These are phyloP conservation scores for Acrocephalus arundinaceus DNA, from an alignment of 2,113 vertebrate genomes.

Conservation along the genomic window DNA sequence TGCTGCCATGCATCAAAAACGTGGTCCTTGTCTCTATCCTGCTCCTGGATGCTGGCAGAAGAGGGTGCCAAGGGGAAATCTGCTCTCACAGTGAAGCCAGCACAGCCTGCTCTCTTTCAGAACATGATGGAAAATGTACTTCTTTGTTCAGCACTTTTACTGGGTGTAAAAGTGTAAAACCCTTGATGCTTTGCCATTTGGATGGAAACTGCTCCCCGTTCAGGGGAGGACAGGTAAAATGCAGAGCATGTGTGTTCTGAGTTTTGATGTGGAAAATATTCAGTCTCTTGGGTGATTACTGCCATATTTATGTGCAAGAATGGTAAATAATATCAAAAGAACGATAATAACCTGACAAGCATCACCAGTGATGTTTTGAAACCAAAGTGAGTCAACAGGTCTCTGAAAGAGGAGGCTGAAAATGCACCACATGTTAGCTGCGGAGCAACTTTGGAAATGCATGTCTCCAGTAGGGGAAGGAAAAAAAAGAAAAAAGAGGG, in stretches of 20 bases:
- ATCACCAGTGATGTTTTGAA: not conserved
- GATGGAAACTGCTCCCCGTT: not conserved
- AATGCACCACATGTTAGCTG: not conserved
- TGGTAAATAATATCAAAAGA: not conserved
- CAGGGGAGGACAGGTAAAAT: slow-evolving; percentile 20
- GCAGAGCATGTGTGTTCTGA: not conserved
- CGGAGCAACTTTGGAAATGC: not conserved
- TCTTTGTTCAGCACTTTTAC: slow-evolving; percentile 57
- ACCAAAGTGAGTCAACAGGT: not conserved
- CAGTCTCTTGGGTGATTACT: not conserved
- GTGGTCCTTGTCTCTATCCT: not conserved
- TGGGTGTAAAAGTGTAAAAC: slow-evolving; percentile 56
- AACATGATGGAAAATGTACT: slow-evolving; percentile 46
- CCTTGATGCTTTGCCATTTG: slow-evolving; percentile 54
- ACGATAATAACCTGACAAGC: not conserved
- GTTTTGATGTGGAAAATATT: slow-evolving; percentile 32
- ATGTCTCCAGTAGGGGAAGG: not conserved
- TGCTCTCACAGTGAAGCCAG: not conserved
- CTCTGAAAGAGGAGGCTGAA: not conserved
- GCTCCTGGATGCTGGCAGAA: not conserved
- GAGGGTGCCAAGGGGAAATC: slow-evolving; percentile 28
- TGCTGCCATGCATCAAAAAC: fast-evolving
- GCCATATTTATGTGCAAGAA: not conserved
- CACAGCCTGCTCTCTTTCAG: slow-evolving; percentile 33
- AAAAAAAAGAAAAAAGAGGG: not conserved